These are phyloP conservation scores for Tetrao urogallus DNA, from an alignment of 2,113 vertebrate genomes.

Conservation along the genomic window DNA sequence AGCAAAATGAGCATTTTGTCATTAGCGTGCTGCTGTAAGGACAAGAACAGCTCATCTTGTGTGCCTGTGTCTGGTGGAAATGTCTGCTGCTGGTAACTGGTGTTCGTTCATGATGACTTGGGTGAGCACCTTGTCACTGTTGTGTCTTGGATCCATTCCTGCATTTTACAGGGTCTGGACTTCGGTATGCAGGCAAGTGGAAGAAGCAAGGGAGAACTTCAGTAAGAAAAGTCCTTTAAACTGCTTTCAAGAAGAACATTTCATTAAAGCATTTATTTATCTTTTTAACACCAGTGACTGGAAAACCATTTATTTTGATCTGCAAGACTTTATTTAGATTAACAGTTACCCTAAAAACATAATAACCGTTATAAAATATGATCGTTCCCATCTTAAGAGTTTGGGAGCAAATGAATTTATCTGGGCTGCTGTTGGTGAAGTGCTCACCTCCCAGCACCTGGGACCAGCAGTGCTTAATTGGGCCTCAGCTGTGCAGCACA, in stretches of 20 bases:
- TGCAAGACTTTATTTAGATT: constrained; percentile 29
- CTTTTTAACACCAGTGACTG: background rate
- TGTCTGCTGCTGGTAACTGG: background rate
- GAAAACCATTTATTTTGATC: constrained; percentile 47
- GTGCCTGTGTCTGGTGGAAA: background rate
- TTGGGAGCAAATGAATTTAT: constrained; percentile 24
- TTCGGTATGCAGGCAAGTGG: rapidly evolving
- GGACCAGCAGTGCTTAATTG: background rate
- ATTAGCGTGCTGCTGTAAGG: background rate
- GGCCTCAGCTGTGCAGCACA: background rate
- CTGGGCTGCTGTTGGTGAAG: background rate
- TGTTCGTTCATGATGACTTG: background rate
- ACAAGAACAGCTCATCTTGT: background rate
- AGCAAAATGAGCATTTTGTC: background rate
- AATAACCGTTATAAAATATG: background rate
- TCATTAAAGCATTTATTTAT: constrained; percentile 22
- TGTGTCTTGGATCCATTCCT: background rate
- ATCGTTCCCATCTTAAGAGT: background rate
- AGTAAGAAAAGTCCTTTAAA: background rate
- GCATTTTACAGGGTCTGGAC: background rate
- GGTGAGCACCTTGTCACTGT: background rate
- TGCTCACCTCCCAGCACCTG: background rate
- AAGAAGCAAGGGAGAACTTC: background rate
- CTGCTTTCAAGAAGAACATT: constrained; percentile 14
- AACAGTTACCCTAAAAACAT: background rate